These are phyloP conservation scores for Alentia gelatinosa DNA, from an alignment of 2,888 invertebrate genomes.

Conservation along the genomic window DNA sequence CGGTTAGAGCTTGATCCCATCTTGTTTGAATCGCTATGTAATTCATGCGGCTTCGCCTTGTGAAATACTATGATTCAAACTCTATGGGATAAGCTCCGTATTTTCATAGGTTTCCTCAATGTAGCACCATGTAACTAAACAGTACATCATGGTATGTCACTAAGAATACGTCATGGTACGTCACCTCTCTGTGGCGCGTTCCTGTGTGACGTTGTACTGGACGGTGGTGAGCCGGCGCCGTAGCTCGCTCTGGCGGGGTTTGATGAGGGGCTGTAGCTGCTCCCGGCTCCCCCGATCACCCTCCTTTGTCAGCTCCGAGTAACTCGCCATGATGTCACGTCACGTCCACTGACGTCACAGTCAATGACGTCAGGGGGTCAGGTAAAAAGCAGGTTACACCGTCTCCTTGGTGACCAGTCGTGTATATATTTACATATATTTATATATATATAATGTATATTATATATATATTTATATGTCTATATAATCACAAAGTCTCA, in stretches of 20 bases:
- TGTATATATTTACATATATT: neutral
- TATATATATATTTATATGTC: no score
- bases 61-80: no score
- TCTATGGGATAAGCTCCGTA: no score
- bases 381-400: neutral
- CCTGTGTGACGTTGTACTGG: conserved; percentile 97
- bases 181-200: conserved; percentile 94
- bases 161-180: no score
- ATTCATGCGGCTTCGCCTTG: no score
- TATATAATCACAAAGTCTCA: no score
- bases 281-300: neutral
- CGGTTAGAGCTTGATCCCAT: no score
- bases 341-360: neutral
- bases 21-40: no score
- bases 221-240: conserved; percentile 91
- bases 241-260: conserved; percentile 87
- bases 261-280: conserved; percentile 64
- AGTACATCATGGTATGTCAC: no score
- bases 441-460: no score
- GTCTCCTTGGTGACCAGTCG: neutral
- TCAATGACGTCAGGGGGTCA: neutral
- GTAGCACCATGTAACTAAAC: no score
- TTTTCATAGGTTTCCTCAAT: no score
- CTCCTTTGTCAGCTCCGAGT: neutral
- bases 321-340: neutral